Conservation (phyloP, 2,888 invertebrate species). For the Meiosimyza platycephala region DNA sequence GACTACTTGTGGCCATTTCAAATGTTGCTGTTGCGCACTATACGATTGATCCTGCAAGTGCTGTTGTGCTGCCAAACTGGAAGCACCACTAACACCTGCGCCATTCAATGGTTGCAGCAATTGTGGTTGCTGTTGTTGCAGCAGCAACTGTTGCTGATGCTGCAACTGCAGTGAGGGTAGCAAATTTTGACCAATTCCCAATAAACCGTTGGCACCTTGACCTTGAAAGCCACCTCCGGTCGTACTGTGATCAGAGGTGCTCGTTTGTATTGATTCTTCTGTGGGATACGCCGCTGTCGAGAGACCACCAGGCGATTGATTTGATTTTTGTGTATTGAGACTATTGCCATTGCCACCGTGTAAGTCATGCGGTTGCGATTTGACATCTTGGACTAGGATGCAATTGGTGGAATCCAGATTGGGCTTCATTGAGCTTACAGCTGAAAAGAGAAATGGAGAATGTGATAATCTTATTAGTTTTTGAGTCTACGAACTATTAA, state of each 20-base stretch:
- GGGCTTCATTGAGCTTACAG: constrained; percentile 90
- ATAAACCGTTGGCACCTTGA: constrained; percentile 40
- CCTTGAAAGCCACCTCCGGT: constrained; percentile 57
- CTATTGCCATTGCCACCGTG: constrained; percentile 70
- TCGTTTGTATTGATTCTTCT: constrained; percentile 81
- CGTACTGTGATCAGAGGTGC: constrained; percentile 77
- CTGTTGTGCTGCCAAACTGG: constrained; percentile 57
- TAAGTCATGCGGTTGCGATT: constrained; percentile 86
- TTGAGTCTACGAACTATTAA: background rate
- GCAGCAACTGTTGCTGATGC: constrained; percentile 71
- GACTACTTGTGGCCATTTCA: constrained; percentile 81
- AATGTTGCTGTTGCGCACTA: constrained; percentile 73
- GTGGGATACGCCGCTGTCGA: constrained; percentile 76
- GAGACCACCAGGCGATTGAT: constrained; percentile 49
- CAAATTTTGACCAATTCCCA: constrained; percentile 49
- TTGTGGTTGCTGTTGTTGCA: constrained; percentile 69
- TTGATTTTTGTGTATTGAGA: constrained; percentile 44
- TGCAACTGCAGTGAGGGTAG: constrained; percentile 65
- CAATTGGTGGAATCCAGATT: constrained; percentile 90
- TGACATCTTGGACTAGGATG: constrained; percentile 83
- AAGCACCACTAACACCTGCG: constrained; percentile 42
- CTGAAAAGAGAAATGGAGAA: constrained; percentile 71
- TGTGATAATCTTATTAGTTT: background rate
- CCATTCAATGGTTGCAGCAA: constrained; percentile 46
- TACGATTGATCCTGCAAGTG: constrained; percentile 66